These are phyloP conservation scores for Petrocephalus schoutedeni DNA, from an alignment of 2,797 vertebrate species.

Conservation along the genomic window DNA sequence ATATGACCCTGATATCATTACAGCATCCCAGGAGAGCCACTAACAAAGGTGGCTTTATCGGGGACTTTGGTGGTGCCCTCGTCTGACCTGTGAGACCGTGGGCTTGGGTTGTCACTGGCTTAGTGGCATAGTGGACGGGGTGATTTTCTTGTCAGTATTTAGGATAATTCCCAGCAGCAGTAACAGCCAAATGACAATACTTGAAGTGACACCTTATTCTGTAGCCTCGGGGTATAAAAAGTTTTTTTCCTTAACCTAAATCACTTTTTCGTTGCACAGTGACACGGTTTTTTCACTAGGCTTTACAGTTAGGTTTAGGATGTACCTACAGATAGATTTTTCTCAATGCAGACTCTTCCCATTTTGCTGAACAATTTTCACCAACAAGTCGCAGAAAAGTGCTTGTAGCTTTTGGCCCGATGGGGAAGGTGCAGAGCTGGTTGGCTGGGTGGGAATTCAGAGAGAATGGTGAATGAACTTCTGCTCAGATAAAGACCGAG, in stretches of 20 bases:
- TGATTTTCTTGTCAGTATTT: not conserved
- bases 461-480: not conserved
- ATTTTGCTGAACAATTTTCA: not conserved
- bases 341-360: constrained; percentile 24
- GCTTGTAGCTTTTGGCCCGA: not conserved
- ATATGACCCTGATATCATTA: not conserved
- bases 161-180: constrained; percentile 34
- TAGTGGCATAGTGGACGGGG: not conserved
- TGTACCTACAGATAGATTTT: constrained; percentile 26
- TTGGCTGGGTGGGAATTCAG: not conserved
- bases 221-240: constrained; percentile 33
- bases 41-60: not conserved
- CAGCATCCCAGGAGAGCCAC: not conserved
- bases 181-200: constrained; percentile 37
- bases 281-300: constrained; percentile 9
- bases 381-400: not conserved
- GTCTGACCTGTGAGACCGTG: not conserved
- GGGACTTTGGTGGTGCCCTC: not conserved
- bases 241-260: constrained; percentile 41
- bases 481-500: not conserved
- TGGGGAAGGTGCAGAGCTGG: no score
- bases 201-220: constrained; percentile 44
- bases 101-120: not conserved
- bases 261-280: constrained; percentile 15
- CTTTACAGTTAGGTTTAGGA: constrained; percentile 17